These are phyloP conservation scores for Pollachius pollachius DNA, from an alignment of 2,113 vertebrate species.

Conservation along the genomic window DNA sequence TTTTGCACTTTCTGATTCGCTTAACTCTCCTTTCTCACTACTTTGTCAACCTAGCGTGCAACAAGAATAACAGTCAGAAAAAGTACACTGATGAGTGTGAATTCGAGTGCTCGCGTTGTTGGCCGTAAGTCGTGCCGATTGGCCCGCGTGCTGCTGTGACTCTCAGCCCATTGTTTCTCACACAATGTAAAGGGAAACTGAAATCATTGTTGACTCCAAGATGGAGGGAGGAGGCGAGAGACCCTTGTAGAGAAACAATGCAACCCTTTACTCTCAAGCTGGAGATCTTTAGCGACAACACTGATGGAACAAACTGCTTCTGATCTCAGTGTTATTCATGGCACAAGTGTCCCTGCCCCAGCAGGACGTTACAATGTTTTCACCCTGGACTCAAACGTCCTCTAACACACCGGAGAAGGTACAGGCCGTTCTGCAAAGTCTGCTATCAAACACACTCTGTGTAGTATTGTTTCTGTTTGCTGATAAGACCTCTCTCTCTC, in stretches of 20 bases:
- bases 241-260: constrained; percentile 56
- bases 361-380: constrained; percentile 23
- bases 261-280: constrained; percentile 56
- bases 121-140: no score
- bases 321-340: constrained; percentile 19
- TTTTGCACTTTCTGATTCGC: no score
- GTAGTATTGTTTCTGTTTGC: constrained; percentile 8
- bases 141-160: no score
- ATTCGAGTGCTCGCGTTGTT: no score
- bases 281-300: constrained; percentile 29
- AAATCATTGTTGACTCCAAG: constrained; percentile 51
- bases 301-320: constrained; percentile 37
- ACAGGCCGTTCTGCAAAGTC: constrained; percentile 41
- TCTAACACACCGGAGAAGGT: constrained; percentile 10
- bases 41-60: no score
- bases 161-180: constrained; percentile 41
- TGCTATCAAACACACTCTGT: constrained; percentile 29
- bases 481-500: constrained; percentile 11
- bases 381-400: constrained; percentile 12
- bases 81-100: no score
- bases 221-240: constrained; percentile 36
- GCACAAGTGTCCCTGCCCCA: constrained; percentile 34
- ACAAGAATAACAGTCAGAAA: no score
- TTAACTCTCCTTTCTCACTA: no score
- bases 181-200: constrained; percentile 55